Conservation (phyloP, 2,888 invertebrate genomes). For the Sericinus montela region DNA sequence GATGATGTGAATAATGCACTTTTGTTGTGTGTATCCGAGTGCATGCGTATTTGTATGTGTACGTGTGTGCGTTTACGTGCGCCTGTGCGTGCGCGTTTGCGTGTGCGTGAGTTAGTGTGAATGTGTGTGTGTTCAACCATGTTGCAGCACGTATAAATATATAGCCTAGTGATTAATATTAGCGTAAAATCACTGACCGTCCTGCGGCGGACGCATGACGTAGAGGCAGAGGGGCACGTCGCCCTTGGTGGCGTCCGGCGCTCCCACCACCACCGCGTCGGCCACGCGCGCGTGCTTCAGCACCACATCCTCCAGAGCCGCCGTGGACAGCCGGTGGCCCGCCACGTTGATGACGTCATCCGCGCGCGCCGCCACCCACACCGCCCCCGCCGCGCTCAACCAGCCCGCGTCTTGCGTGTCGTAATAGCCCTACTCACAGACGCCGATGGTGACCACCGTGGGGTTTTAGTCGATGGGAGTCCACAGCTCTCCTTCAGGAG, state of each 20-base stretch:
- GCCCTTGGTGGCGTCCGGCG: slow-evolving; percentile 93
- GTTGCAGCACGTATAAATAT: too few relatives aligned
- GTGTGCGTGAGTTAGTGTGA: too few relatives aligned
- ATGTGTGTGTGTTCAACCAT: too few relatives aligned
- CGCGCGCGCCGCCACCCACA: slow-evolving; percentile 93
- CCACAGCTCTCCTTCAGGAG: too few relatives aligned
- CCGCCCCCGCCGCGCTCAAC: slow-evolving; percentile 88
- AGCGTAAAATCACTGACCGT: slow-evolving; percentile 50
- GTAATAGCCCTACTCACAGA: slow-evolving; percentile 88
- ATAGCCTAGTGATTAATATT: too few relatives aligned
- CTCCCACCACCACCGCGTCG: slow-evolving; percentile 94
- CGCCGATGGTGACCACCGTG: too few relatives aligned
- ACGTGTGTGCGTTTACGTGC: too few relatives aligned
- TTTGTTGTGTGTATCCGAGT: too few relatives aligned
- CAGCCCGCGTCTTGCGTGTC: slow-evolving; percentile 98
- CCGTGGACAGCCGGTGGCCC: slow-evolving; percentile 93
- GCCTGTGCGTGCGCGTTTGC: too few relatives aligned
- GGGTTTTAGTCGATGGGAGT: too few relatives aligned
- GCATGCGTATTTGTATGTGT: too few relatives aligned
- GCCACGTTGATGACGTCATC: slow-evolving; percentile 98
- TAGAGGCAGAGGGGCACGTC: slow-evolving; percentile 94
- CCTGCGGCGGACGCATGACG: slow-evolving; percentile 82
- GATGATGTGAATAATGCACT: too few relatives aligned
- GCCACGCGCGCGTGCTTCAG: slow-evolving; percentile 90
- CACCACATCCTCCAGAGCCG: slow-evolving; percentile 94